Evolutionary conservation across 1,140 invertebrate genomes (phyloP), one percentile per base, ranked within the genome.

Genomic region (Tetraneura akinire): DNA sequence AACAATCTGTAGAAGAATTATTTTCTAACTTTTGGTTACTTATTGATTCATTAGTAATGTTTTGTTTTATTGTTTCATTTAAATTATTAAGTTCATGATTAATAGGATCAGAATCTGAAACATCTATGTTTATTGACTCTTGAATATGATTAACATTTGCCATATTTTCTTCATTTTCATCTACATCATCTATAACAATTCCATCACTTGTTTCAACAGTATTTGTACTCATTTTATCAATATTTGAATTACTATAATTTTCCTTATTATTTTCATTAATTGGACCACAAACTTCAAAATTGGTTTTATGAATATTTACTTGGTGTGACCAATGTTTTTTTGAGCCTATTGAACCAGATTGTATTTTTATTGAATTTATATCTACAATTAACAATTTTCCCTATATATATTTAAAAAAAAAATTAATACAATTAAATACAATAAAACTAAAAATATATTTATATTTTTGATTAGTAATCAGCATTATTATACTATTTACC

Each of bases 291-390:
- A 76, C 16, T 55, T 55, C 13, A 10, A 37, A 42, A 42, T 18
- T 76, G 1, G 32, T 76, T 57, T 76, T 76, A 23, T 57, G 3
- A 57, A 76, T 42, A 37, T 37, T 76, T 16, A 76, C 71, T 55
- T 42, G 55, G 42, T 32, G 16, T 11, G 37, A 42, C 29, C 23
- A 57, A 45, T 42, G 6, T 55, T 4, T 5, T 21, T 32, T 32
- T 4, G 5, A 37, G 32, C 32, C n/a, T n/a, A n/a, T 37, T 49
- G 3, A 29, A 10, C 11, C 8, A 23, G 21, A 23, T 53, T 21
- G 13, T 57, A 57, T 16, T 42, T 16, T 76, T 23, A 76, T 0
- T 3, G 16, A 0, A 11, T 6, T 23, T 57, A 4, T 76, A 9
- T 1, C 0, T 8, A 42, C 8, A 29, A 42, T 76, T 16, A 4